Conservation (phyloP, 2,797 vertebrate species). For the Ataeniobius toweri region DNA sequence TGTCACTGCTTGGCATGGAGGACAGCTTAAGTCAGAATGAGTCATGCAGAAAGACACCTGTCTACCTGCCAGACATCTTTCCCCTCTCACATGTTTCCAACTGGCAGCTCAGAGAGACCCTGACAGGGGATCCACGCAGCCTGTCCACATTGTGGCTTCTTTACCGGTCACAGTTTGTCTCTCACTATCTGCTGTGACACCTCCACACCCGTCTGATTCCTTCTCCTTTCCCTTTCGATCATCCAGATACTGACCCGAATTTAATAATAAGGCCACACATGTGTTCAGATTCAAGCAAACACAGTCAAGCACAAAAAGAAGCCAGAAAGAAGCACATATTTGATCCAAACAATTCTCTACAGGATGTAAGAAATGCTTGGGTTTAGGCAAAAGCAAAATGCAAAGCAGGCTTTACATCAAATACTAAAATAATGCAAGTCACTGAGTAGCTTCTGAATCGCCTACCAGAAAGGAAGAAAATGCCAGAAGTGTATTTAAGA, state of each 20-base stretch:
- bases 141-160: constrained; percentile 42
- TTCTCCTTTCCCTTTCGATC: constrained; percentile 8
- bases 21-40: constrained; percentile 28
- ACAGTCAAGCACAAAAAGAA: constrained; percentile 24
- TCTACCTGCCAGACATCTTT: constrained; percentile 45
- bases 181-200: constrained; percentile 28
- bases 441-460: constrained; percentile 36
- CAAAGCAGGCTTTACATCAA: constrained; percentile 49
- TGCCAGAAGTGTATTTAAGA: constrained; percentile 28
- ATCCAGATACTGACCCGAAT: constrained; percentile 18
- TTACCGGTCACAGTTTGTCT: constrained; percentile 56
- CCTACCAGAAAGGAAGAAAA: constrained; percentile 33
- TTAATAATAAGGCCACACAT: constrained; percentile 27
- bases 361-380: constrained; percentile 29
- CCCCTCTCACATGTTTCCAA: constrained; percentile 32
- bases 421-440: constrained; percentile 30
- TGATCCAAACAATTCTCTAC: constrained; percentile 32
- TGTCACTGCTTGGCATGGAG: constrained; percentile 31
- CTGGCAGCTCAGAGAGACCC: constrained; percentile 39
- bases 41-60: constrained; percentile 49
- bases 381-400: constrained; percentile 43
- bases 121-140: constrained; percentile 28
- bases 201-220: neutral
- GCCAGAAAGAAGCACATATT: constrained; percentile 17
- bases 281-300: constrained; percentile 34